A percentile compares a stretch with the other conserved stretches of the same genome.
Conservation (phyloP, 2,888 invertebrate genomes). For the Tridacna gigas region DNA sequence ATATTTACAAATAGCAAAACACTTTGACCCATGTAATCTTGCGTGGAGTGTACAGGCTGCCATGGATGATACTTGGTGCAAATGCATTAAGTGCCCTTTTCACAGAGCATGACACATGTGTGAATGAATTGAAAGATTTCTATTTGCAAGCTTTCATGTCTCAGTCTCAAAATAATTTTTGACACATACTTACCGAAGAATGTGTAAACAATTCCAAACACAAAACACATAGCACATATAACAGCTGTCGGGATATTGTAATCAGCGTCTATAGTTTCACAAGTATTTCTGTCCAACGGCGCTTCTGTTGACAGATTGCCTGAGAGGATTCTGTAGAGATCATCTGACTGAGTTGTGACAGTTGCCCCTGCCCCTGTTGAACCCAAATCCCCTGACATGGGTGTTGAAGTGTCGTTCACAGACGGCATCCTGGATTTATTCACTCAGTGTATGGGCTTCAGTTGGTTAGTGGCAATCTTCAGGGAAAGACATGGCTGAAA, state of each 20-base stretch:
- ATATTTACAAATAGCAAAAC: too few species aligned
- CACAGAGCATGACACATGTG: too few species aligned
- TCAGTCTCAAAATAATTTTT: neutral
- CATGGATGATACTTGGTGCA: neutral
- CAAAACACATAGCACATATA: conserved; percentile 90
- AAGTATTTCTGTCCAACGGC: conserved; percentile 39
- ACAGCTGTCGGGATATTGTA: conserved; percentile 89
- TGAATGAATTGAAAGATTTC: neutral
- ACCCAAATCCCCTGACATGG: neutral
- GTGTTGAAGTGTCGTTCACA: neutral
- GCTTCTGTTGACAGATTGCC: conserved; percentile 30
- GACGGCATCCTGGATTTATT: neutral
- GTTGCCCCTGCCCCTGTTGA: conserved; percentile 1
- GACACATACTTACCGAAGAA: conserved; percentile 90
- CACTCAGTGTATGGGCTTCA: neutral
- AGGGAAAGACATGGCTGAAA: neutral
- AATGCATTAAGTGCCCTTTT: too few species aligned
- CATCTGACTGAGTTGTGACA: conserved; percentile 25
- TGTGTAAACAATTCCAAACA: conserved; percentile 93
- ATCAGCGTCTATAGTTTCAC: conserved; percentile 83
- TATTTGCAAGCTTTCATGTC: too few species aligned
- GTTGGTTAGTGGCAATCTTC: neutral
- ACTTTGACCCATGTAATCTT: neutral
- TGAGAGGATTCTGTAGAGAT: conserved; percentile 40
- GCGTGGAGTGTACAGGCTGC: neutral